These are phyloP conservation scores for Tragelaphus strepsiceros DNA, from an alignment of 2,113 vertebrate species.

Conservation along the genomic window DNA sequence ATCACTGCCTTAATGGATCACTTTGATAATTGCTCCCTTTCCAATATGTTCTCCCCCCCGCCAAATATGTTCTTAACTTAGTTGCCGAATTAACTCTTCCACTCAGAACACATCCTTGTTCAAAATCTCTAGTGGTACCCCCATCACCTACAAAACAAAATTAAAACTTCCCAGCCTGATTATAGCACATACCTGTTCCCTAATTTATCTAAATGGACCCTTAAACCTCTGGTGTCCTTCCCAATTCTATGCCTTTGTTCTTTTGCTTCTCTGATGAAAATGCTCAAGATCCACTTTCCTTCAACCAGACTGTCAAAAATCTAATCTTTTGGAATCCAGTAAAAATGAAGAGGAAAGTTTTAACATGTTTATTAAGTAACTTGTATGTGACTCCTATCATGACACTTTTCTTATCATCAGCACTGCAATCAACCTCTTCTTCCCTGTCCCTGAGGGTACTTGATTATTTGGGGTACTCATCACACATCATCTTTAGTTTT, in stretches of 20 bases:
- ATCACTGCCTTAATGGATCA: background rate
- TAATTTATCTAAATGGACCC: background rate
- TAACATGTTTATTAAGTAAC: conserved; percentile 6
- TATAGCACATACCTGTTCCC: background rate
- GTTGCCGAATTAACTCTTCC: background rate
- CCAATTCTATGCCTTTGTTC: background rate
- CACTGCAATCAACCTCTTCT: background rate
- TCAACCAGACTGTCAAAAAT: background rate
- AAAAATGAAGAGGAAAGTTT: background rate
- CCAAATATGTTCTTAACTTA: background rate
- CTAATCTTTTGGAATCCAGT: background rate
- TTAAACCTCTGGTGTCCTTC: background rate
- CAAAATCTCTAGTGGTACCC: background rate
- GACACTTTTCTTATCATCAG: background rate
- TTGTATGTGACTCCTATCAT: background rate
- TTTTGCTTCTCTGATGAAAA: background rate
- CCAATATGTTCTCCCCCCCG: background rate
- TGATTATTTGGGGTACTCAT: background rate
- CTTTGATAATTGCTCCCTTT: background rate
- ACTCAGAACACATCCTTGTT: background rate
- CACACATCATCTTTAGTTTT: background rate
- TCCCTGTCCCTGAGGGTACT: background rate
- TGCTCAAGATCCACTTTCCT: background rate
- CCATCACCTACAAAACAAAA: background rate
- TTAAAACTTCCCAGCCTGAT: background rate